Conservation (phyloP, 2,888 invertebrate species). For the Isoperla grammatica region DNA sequence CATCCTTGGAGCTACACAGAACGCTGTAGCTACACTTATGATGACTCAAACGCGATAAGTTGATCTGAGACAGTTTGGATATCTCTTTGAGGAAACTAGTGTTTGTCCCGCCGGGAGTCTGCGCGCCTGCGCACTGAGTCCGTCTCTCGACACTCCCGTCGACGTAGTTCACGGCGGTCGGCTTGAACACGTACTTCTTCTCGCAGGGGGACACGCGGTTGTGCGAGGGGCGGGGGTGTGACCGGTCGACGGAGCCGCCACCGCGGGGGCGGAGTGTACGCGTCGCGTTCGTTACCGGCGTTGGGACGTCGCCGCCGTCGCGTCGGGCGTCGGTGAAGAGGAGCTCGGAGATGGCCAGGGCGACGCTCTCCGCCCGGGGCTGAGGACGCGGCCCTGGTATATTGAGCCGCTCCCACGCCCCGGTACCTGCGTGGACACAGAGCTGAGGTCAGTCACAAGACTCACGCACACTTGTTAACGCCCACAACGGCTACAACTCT, state of each 20-base stretch:
- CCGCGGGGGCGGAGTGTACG: slow-evolving; percentile 36
- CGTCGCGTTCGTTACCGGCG: slow-evolving; percentile 3
- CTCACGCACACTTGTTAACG: slow-evolving; percentile 12
- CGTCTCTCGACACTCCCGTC: slow-evolving; percentile 42
- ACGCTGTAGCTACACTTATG: slow-evolving; percentile 65
- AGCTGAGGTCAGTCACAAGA: slow-evolving; percentile 32
- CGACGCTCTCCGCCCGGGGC: slow-evolving; percentile 62
- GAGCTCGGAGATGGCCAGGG: slow-evolving; percentile 56
- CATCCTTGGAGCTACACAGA: slow-evolving; percentile 56
- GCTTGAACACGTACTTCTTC: slow-evolving; percentile 45
- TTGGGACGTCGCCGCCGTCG: background rate
- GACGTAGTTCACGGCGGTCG: slow-evolving; percentile 44
- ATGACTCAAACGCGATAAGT: slow-evolving; percentile 57
- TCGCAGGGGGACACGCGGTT: slow-evolving; percentile 45
- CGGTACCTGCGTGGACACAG: slow-evolving; percentile 64
- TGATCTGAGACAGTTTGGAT: slow-evolving; percentile 64
- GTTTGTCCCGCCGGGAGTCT: slow-evolving; percentile 15
- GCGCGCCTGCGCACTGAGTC: slow-evolving; percentile 39
- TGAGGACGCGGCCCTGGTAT: slow-evolving; percentile 58
- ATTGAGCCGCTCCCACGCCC: slow-evolving; percentile 67
- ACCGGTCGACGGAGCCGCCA: slow-evolving; percentile 34
- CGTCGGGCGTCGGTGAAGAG: slow-evolving; percentile 42
- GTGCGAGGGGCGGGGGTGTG: slow-evolving; percentile 41
- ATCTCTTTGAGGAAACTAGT: slow-evolving; percentile 56
- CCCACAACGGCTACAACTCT: no score